Percentiles rank a stretch among this genome's conserved stretches.
Conservation (phyloP, 2,888 invertebrate genomes). For the Vandiemenella viatica region DNA sequence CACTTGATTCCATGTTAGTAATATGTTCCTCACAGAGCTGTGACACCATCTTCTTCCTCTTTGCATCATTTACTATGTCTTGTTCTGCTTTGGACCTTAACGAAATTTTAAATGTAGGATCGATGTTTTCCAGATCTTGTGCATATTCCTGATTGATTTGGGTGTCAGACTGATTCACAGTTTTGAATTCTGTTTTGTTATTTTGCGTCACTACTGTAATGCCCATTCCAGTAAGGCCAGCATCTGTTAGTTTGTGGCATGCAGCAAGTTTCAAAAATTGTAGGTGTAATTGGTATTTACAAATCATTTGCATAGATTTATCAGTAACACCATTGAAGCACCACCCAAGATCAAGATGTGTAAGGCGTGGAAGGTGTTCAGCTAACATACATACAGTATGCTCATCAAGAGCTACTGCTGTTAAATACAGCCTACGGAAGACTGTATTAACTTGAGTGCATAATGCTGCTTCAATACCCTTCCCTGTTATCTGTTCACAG, state of each 20-base stretch:
- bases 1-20: constrained; percentile 29
- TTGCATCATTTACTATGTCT: constrained; percentile 50
- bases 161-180: neutral
- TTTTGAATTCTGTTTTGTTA: neutral
- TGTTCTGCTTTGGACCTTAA: constrained; percentile 51
- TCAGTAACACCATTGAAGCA: constrained; percentile 60
- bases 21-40: constrained; percentile 40
- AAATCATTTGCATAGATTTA: constrained; percentile 40
- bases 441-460: constrained; percentile 8
- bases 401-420: constrained; percentile 36
- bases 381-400: constrained; percentile 43
- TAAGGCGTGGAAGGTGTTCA: constrained; percentile 39
- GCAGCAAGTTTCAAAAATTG: constrained; percentile 45
- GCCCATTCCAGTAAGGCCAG: constrained; percentile 52
- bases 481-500: constrained; percentile 46
- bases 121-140: neutral
- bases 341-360: constrained; percentile 45
- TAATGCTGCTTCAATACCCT: constrained; percentile 35
- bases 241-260: constrained; percentile 53
- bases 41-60: constrained; percentile 44
- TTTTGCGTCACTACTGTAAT: constrained; percentile 20
- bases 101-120: constrained; percentile 30
- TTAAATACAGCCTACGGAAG: constrained; percentile 9
- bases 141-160: neutral
- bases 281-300: constrained; percentile 43